Base-by-base conservation (phyloP, 2,113 vertebrate genomes). In the Ophthalmolycus amberensis region DNA sequence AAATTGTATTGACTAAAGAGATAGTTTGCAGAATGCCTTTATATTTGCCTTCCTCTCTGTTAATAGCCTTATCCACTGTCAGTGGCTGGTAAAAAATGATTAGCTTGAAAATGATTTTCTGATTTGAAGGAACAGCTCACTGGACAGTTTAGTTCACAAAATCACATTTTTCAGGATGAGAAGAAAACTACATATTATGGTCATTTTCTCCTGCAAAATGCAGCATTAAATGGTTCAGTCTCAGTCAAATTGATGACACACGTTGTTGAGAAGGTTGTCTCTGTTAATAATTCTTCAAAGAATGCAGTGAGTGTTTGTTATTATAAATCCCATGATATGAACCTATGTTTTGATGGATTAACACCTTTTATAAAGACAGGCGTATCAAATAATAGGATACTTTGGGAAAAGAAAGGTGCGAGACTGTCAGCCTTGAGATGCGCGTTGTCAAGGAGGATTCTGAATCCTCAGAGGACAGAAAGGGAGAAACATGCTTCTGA, bases 391-490 rank as follows among this genome's bases (percentile, higher is more conserved):
- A 18, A 67, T 44, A 40, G 46, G 59, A 80, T 79, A 73, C 75
- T 77, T 62, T 69, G 82, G 32, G 63, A 22, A 74, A 78, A 89
- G 80, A 74, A 78, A 89, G 80, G 46, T 38, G 25, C 9, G 0
- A 71, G 54, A 72, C 70, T 80, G 63, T 79, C 74, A 84, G 72
- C 46, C 56, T 60, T 34, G 22, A 68, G 74, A 83, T 34, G 40
- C 32, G 9, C 75, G 71, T 78, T 90, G 86, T 86, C 85, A 88
- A 56, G 38, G 18, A 82, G 52, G 64, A 85, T 88, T 85, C 81
- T 50, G 29, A 85, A 86, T 71, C 82, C 42, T 75, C 71, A 6
- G 67, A 72, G 60, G 72, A 82, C 64, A 75, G 40, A 78, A 66
- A 81, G 27, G 64, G 44, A 71, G 75, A 75, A 66, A 15, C 14